These are phyloP conservation scores for Stegastes partitus DNA, from an alignment of 2,113 vertebrate genomes.

Conservation along the genomic window DNA sequence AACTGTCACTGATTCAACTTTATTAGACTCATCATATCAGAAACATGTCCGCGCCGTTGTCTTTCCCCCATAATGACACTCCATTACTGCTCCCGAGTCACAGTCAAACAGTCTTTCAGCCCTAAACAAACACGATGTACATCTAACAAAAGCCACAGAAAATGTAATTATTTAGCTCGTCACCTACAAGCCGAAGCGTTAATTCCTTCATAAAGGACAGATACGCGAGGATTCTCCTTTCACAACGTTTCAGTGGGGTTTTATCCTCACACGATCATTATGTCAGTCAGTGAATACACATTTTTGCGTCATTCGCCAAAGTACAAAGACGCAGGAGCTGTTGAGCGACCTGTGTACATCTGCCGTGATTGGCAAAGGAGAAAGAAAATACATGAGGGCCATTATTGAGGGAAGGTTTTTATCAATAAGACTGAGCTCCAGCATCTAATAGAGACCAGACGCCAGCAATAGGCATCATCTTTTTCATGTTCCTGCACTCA, in stretches of 20 bases:
- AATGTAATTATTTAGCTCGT: slow-evolving; percentile 5
- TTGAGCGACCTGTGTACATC: slow-evolving; percentile 40
- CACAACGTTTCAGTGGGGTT: not conserved
- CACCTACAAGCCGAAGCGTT: not conserved
- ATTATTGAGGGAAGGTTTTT: slow-evolving; percentile 60
- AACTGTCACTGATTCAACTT: slow-evolving; percentile 33
- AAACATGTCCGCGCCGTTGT: slow-evolving; percentile 1
- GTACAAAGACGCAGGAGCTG: slow-evolving; percentile 9
- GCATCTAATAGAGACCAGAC: slow-evolving; percentile 63
- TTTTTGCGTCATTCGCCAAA: slow-evolving; percentile 2
- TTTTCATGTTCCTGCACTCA: slow-evolving; percentile 72
- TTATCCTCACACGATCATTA: slow-evolving; percentile 17
- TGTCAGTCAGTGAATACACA: slow-evolving; percentile 19
- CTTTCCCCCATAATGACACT: slow-evolving; percentile 31
- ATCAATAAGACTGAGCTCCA: slow-evolving; percentile 57
- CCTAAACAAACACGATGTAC: slow-evolving; percentile 2
- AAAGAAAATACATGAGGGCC: slow-evolving; percentile 56
- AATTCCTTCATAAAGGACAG: slow-evolving; percentile 7
- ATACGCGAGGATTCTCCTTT: slow-evolving; percentile 10
- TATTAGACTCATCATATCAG: slow-evolving; percentile 33
- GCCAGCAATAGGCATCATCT: slow-evolving; percentile 53
- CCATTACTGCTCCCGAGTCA: slow-evolving; percentile 9
- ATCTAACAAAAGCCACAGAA: not conserved
- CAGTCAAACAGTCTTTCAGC: slow-evolving; percentile 7
- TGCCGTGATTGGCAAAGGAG: slow-evolving; percentile 34